Conservation (phyloP, 2,113 vertebrate genomes). For the Nycticebus coucang region DNA sequence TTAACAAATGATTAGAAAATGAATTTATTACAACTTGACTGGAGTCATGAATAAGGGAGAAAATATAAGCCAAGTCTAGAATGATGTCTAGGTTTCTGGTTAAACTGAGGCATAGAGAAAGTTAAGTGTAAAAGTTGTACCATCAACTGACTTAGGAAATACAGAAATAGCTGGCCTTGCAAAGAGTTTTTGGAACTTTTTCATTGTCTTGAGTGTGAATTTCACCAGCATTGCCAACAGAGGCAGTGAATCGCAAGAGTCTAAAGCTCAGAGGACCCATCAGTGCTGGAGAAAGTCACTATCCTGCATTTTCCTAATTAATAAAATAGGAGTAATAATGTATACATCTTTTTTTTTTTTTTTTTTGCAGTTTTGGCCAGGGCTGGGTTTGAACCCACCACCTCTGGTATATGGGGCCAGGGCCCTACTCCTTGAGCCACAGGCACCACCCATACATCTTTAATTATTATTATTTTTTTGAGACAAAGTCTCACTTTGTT, state of each 20-base stretch:
- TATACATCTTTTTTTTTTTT: neutral
- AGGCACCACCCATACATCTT: no score
- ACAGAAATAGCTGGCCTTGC: neutral
- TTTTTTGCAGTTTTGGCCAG: no score
- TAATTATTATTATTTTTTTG: neutral
- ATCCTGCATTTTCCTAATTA: neutral
- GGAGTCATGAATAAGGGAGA: neutral
- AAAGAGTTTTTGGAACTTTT: neutral
- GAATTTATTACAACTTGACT: neutral
- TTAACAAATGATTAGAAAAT: neutral
- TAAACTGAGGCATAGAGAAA: neutral
- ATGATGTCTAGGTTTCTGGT: neutral
- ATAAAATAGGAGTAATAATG: neutral
- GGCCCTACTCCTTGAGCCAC: no score
- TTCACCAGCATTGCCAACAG: neutral
- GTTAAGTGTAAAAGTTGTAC: neutral
- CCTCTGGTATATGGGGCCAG: no score
- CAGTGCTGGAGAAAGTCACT: neutral
- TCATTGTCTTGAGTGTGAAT: neutral
- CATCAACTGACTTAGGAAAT: neutral
- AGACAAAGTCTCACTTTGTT: neutral
- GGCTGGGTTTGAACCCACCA: no score
- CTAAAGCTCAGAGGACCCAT: neutral
- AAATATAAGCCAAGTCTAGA: neutral
- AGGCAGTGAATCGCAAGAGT: neutral